These are phyloP conservation scores for Apogon talboti DNA, from an alignment of 2,797 vertebrate genomes.

Conservation along the genomic window DNA sequence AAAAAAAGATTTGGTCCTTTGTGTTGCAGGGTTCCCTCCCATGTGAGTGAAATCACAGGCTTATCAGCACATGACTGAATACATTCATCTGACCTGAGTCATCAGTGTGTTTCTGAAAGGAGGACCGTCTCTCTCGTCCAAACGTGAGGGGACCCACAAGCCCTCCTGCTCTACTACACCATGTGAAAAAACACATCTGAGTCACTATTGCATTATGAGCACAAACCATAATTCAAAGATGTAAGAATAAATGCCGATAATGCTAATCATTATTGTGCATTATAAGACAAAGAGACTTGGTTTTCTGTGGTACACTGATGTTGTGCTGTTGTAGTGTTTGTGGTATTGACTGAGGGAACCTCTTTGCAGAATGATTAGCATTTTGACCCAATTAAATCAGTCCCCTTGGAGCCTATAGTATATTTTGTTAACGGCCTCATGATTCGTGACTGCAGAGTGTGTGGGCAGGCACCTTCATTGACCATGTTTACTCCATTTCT, in stretches of 20 bases:
- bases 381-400: conserved; percentile 62
- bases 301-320: background rate
- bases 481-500: conserved; percentile 47
- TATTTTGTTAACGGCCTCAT: conserved; percentile 74
- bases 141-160: background rate
- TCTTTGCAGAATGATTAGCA: conserved; percentile 71
- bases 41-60: conserved; percentile 2
- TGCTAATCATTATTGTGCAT: no score
- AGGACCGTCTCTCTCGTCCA: background rate
- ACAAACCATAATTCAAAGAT: no score
- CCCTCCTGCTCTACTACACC: background rate
- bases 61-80: conserved; percentile 52
- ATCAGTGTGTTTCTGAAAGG: conserved; percentile 24
- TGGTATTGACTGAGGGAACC: conserved; percentile 68
- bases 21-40: background rate
- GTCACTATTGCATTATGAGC: background rate
- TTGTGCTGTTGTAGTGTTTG: background rate
- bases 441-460: conserved; percentile 64
- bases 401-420: conserved; percentile 58
- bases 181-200: background rate
- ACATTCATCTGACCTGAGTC: conserved; percentile 14
- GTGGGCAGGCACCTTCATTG: conserved; percentile 66
- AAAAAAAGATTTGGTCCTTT: background rate
- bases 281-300: no score
- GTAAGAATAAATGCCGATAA: no score